phyloP scores from a whole-genome alignment of 2,888 invertebrate genomes.

The Brachypalpus laphriformis region DNA sequence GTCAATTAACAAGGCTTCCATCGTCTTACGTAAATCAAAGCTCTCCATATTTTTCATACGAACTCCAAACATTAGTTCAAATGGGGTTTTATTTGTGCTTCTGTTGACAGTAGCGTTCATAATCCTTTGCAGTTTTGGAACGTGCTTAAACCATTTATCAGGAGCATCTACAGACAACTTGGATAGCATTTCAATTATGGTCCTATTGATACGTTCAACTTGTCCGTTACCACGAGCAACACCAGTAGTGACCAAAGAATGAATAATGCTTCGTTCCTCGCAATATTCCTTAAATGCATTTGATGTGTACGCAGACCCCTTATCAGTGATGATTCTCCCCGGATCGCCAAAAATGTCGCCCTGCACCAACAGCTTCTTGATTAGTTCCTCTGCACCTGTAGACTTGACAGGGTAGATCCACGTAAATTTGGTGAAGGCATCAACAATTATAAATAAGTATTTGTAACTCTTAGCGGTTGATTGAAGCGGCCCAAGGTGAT shows the following conservation, averaged over 20 bases:
- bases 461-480: too few relatives aligned
- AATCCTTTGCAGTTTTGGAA: slow-evolving; percentile 69
- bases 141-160: slow-evolving; percentile 77
- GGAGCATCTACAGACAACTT: slow-evolving; percentile 58
- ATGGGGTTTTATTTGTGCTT: slow-evolving; percentile 70
- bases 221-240: slow-evolving; percentile 31
- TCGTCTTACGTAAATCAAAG: slow-evolving; percentile 16
- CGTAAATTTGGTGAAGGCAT: slow-evolving; percentile 16
- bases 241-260: slow-evolving; percentile 11
- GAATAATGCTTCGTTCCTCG: not conserved
- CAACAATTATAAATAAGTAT: too few relatives aligned
- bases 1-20: slow-evolving; percentile 32
- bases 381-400: not conserved
- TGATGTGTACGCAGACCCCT: slow-evolving; percentile 35
- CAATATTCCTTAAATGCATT: slow-evolving; percentile 20
- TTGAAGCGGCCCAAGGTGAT: too few relatives aligned
- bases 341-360: slow-evolving; percentile 20
- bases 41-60: slow-evolving; percentile 75
- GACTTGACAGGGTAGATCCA: slow-evolving; percentile 27
- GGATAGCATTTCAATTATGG: slow-evolving; percentile 4
- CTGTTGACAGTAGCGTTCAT: slow-evolving; percentile 63
- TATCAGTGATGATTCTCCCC: too few relatives aligned
- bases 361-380: slow-evolving; percentile 8
- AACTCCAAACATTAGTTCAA: slow-evolving; percentile 76
- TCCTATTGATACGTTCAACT: slow-evolving; percentile 21